phyloP scores from a whole-genome alignment of 2,888 invertebrate genomes.

The Hirtodrosophila confusa region DNA sequence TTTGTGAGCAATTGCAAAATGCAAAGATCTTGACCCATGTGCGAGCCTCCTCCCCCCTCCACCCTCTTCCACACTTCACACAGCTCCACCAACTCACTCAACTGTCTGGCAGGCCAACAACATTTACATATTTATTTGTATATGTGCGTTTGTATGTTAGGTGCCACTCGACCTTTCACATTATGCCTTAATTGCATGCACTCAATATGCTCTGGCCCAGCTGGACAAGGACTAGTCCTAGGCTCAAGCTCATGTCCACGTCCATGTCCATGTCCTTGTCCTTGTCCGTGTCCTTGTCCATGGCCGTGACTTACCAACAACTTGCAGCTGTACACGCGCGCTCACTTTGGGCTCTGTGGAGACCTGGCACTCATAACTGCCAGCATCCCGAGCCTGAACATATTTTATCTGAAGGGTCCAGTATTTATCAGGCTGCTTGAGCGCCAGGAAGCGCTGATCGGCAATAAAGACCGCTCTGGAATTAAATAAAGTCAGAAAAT shows the following conservation, averaged over 20 bases:
- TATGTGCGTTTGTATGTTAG: conserved; percentile 9
- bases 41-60: no score
- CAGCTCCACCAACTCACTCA: neutral
- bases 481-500: conserved; percentile 15
- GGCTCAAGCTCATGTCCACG: conserved; percentile 16
- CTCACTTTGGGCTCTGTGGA: conserved; percentile 97
- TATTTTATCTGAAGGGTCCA: conserved; percentile 97
- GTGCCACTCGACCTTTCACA: conserved; percentile 64
- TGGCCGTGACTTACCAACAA: conserved; percentile 90
- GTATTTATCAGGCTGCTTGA: conserved; percentile 85
- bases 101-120: conserved; percentile 30
- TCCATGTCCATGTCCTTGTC: conserved; percentile 28
- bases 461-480: conserved; percentile 92
- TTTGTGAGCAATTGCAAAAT: conserved; percentile 73
- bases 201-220: conserved; percentile 13
- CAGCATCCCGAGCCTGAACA: conserved; percentile 95
- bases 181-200: conserved; percentile 52
- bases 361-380: conserved; percentile 97
- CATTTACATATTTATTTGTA: conserved; percentile 22
- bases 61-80: neutral
- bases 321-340: conserved; percentile 95
- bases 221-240: conserved; percentile 22
- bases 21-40: conserved; percentile 35
- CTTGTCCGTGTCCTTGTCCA: conserved; percentile 9
- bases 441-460: conserved; percentile 95